These are phyloP conservation scores for Hippoglossus hippoglossus DNA, from an alignment of 2,797 vertebrate species.

Conservation along the genomic window DNA sequence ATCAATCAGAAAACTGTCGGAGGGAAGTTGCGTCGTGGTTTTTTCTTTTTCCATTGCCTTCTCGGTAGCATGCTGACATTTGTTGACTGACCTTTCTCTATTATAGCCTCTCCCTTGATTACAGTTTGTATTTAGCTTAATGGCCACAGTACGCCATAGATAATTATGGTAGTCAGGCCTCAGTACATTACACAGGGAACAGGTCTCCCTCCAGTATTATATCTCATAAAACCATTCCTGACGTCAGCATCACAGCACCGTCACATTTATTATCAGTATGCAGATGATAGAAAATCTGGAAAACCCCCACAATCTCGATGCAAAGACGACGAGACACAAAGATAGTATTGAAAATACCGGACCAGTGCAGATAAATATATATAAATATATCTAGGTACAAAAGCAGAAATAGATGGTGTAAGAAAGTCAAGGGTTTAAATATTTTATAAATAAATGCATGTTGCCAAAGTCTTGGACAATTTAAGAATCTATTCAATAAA, in stretches of 20 bases:
- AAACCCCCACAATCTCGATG: slow-evolving; percentile 11
- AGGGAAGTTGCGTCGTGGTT: slow-evolving; percentile 15
- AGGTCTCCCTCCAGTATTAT: slow-evolving; percentile 27
- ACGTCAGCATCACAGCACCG: slow-evolving; percentile 13
- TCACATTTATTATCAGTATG: slow-evolving; percentile 15
- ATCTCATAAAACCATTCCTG: slow-evolving; percentile 18
- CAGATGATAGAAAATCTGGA: background rate
- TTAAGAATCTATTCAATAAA: background rate
- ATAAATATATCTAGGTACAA: background rate
- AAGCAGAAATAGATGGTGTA: background rate
- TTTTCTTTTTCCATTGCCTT: slow-evolving; percentile 14
- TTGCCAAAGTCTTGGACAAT: background rate
- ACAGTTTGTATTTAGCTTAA: slow-evolving; percentile 21
- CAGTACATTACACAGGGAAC: slow-evolving; percentile 40
- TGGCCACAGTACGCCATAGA: slow-evolving; percentile 24
- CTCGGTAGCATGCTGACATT: slow-evolving; percentile 33
- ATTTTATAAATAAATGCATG: background rate
- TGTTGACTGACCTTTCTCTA: slow-evolving; percentile 29
- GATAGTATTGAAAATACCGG: background rate
- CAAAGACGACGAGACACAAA: slow-evolving; percentile 2
- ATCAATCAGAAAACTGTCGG: slow-evolving; percentile 31
- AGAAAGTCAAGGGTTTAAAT: background rate
- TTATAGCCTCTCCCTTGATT: slow-evolving; percentile 11
- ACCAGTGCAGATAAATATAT: slow-evolving; percentile 11
- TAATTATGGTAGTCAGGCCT: slow-evolving; percentile 42